These are phyloP conservation scores for Drosophila miranda DNA, from an alignment of 1,140 invertebrate species.

Conservation along the genomic window DNA sequence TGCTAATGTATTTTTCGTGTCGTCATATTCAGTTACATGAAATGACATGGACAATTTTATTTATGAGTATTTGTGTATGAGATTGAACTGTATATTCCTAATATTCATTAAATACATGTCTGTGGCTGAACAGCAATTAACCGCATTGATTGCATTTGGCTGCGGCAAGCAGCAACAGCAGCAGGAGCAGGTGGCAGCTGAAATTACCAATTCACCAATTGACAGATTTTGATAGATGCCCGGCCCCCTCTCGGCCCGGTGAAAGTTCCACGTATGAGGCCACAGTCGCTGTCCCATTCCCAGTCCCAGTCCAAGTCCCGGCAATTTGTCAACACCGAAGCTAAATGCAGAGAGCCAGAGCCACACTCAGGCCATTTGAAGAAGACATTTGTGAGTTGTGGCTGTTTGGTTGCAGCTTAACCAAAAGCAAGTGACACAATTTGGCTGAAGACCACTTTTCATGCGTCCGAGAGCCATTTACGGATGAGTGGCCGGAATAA, in stretches of 20 bases:
- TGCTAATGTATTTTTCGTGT: no score
- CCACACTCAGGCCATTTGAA: conserved; percentile 43
- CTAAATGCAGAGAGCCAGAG: conserved; percentile 11
- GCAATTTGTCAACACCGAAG: conserved; percentile 72
- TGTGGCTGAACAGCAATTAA: no score
- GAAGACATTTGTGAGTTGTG: conserved; percentile 59
- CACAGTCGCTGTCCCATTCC: conserved; percentile 9
- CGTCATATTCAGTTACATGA: no score
- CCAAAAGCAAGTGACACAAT: conserved; percentile 71
- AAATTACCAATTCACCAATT: conserved; percentile 61
- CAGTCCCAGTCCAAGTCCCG: conserved; percentile 12
- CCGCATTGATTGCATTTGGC: conserved; percentile 60
- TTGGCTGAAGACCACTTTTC: conserved; percentile 69
- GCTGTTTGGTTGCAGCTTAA: conserved; percentile 45
- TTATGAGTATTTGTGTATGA: no score
- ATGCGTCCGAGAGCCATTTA: conserved; percentile 43
- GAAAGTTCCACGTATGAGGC: conserved; percentile 55
- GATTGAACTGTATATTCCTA: no score
- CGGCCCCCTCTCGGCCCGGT: conserved; percentile 19
- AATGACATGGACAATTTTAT: no score
- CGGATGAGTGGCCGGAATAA: conserved; percentile 26
- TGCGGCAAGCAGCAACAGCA: background rate
- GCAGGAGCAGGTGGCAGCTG: conserved; percentile 33
- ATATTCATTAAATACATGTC: no score
- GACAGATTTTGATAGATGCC: conserved; percentile 78